A percentile compares a stretch with the other conserved stretches of the same genome.
These are phyloP conservation scores for Microctenopoma stevenorrisi DNA, from an alignment of 2,797 vertebrate species.

Conservation along the genomic window DNA sequence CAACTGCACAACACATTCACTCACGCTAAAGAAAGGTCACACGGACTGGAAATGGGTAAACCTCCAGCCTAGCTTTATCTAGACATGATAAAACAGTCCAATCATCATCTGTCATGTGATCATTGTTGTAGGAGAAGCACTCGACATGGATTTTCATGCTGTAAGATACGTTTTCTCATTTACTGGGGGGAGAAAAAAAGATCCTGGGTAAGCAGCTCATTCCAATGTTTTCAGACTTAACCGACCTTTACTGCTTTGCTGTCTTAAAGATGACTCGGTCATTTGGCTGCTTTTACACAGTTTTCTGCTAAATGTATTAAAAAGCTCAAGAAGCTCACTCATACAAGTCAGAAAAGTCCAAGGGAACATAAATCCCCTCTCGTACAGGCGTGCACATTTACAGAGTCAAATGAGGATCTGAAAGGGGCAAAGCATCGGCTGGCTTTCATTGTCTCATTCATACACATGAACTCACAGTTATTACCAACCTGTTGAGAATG, in stretches of 20 bases:
- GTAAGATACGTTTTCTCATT: background rate
- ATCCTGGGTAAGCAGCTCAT: background rate
- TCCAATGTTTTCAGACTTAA: background rate
- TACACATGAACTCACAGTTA: background rate
- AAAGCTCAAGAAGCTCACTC: background rate
- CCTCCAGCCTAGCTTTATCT: background rate
- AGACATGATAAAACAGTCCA: background rate
- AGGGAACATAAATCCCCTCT: background rate
- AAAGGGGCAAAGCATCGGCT: background rate
- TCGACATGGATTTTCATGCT: constrained; percentile 9
- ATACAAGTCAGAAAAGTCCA: background rate
- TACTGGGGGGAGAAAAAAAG: background rate
- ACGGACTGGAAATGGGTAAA: background rate
- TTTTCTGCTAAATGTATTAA: background rate
- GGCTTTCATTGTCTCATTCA: background rate
- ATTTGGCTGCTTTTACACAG: background rate
- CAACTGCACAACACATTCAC: background rate
- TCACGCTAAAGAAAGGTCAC: background rate
- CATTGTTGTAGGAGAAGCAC: background rate
- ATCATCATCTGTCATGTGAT: background rate
- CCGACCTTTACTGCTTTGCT: background rate
- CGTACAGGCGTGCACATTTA: background rate
- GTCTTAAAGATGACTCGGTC: background rate
- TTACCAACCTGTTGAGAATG: constrained; percentile 91
- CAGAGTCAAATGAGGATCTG: background rate